Conservation (phyloP, 1,140 invertebrate species). For the Euwallacea similis region DNA sequence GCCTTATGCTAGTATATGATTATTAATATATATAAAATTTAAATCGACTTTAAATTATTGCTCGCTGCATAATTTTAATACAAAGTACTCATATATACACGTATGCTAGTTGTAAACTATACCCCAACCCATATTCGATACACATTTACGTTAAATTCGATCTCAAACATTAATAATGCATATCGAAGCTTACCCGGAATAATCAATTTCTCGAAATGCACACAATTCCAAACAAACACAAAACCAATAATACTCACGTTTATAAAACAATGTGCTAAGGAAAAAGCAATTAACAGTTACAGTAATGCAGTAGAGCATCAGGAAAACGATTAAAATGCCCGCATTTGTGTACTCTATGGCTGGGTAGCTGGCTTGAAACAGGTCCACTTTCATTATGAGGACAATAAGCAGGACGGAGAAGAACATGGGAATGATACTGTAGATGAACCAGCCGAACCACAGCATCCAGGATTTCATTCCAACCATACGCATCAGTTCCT, state of each 20-base stretch:
- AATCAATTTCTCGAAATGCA: neutral
- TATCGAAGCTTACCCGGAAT: neutral
- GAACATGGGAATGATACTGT: slow-evolving; percentile 60
- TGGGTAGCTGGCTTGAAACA: slow-evolving; percentile 47
- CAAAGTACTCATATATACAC: too few species aligned
- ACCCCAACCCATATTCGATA: too few species aligned
- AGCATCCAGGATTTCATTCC: slow-evolving; percentile 66
- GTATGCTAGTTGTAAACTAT: too few species aligned
- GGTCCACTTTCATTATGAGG: slow-evolving; percentile 52
- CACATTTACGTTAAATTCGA: too few species aligned
- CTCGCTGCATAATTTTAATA: too few species aligned
- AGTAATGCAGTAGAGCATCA: slow-evolving; percentile 57
- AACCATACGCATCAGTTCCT: slow-evolving; percentile 75
- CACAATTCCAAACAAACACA: too few species aligned
- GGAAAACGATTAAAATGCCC: slow-evolving; percentile 57
- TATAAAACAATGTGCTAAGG: slow-evolving; percentile 59
- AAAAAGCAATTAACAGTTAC: slow-evolving; percentile 56
- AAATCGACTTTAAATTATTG: too few species aligned
- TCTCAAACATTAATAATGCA: neutral
- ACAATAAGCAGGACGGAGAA: slow-evolving; percentile 57
- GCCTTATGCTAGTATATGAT: too few species aligned
- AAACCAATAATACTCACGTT: slow-evolving; percentile 21
- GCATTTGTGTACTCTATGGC: slow-evolving; percentile 55
- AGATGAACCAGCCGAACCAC: slow-evolving; percentile 67
- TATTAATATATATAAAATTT: too few species aligned